Base-by-base conservation (phyloP, 2,113 vertebrate genomes). In the Dunckerocampus dactyliophorus region DNA sequence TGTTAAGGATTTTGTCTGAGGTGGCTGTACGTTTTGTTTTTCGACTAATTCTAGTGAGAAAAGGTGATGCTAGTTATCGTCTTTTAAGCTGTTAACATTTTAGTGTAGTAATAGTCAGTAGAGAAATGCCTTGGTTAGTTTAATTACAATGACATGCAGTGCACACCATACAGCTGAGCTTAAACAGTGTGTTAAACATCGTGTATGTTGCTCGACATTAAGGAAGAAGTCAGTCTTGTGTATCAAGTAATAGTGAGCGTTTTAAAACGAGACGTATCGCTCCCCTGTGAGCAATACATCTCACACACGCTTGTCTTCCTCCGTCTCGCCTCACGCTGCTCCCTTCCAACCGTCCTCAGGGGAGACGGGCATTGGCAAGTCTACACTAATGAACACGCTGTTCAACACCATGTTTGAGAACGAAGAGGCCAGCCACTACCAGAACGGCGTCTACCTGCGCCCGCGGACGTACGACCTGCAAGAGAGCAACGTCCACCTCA, bases 361-460 rank as follows among this genome's bases (percentile, higher is more conserved):
- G 59, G 97, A 99, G 88, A 99, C 97, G 0, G 97, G 97, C 59
- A 97, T 99, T 1, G 97, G 97, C 71, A 99, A 99, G 65, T 99
- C 97, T 1, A 99, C 96, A 0, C 84, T 99, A 51, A 99, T 99
- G 97, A 99, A 99, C 72, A 99, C 97, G 0, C 93, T 99, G 12
- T 99, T 99, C 87, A 99, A 99, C 78, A 99, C 97, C 12, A 97
- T 91, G 6, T 99, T 99, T 1, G 97, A 98, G 87, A 95, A 95
- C 0, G 97, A 99, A 50, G 97, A 99, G 60, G 94, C 97, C 16
- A 98, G 94, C 56, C 97, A 99, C 74, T 96, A 98, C 0, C 95
- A 96, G 87, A 93, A 93, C 0, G 80, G 88, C 0, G 97, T 99
- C 8, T 91, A 92, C 78, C 67, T 99, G 72, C 91, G 94, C 74